Evolutionary conservation across 2,113 vertebrate species (phyloP).

Genomic region (Lagopus muta): DNA sequence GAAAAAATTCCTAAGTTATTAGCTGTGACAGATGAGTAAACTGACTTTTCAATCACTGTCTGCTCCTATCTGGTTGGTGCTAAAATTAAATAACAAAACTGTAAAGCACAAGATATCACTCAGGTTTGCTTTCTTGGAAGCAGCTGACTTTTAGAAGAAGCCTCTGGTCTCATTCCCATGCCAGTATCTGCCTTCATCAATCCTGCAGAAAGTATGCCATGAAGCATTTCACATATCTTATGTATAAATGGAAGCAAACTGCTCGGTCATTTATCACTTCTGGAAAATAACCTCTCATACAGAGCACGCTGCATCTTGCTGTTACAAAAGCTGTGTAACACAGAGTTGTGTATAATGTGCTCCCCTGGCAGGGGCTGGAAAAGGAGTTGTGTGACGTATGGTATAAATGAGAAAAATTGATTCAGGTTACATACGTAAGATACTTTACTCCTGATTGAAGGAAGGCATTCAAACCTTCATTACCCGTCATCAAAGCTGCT

Average conservation of each 20-base stretch:
- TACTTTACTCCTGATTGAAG: background rate
- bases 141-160: background rate
- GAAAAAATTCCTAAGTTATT: slow-evolving; percentile 1
- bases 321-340: background rate
- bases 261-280: background rate
- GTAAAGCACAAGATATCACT: background rate
- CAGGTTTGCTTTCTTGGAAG: background rate
- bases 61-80: background rate
- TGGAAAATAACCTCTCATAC: background rate
- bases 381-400: background rate
- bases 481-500: background rate
- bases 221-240: background rate
- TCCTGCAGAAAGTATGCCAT: background rate
- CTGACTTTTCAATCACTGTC: background rate
- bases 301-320: background rate
- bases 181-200: background rate
- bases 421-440: background rate
- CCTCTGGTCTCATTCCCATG: background rate
- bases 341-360: background rate
- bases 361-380: background rate
- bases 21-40: background rate
- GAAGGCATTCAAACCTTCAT: background rate
- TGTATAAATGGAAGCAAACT: background rate
- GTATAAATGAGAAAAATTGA: background rate
- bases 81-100: background rate